Evolutionary conservation across 2,888 invertebrate species (phyloP).

Genomic region (Tineola bisselliella): DNA sequence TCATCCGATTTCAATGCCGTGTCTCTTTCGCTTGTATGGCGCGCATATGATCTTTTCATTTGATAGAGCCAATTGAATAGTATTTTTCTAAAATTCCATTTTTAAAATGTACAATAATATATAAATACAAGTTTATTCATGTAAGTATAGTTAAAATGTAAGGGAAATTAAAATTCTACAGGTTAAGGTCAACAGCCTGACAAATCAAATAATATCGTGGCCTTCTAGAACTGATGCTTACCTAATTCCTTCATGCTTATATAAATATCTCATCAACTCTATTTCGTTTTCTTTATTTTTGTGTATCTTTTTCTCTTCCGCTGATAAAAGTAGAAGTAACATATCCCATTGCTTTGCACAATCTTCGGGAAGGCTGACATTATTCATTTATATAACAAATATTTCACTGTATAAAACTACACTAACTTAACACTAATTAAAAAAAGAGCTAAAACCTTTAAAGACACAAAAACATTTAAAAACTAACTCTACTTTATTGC

Average conservation of each 20-base stretch:
- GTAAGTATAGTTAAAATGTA: too few species aligned
- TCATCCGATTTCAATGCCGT: slow-evolving; percentile 46
- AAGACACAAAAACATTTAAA: not conserved
- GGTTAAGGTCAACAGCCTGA: not conserved
- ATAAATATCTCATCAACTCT: slow-evolving; percentile 51
- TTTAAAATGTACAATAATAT: not conserved
- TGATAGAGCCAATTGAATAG: slow-evolving; percentile 45
- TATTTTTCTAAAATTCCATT: slow-evolving; percentile 22
- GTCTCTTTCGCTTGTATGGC: slow-evolving; percentile 31
- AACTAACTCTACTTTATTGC: not conserved
- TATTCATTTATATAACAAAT: slow-evolving; percentile 26
- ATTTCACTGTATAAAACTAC: not conserved
- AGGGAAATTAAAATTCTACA: not conserved
- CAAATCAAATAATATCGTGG: not conserved
- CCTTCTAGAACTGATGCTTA: slow-evolving; percentile 23
- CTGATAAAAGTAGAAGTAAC: slow-evolving; percentile 43
- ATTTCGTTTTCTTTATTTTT: slow-evolving; percentile 43
- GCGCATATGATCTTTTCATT: slow-evolving; percentile 40
- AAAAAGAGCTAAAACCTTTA: not conserved
- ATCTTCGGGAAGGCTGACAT: slow-evolving; percentile 39
- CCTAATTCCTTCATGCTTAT: slow-evolving; percentile 47
- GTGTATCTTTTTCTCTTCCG: slow-evolving; percentile 56
- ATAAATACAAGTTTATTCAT: too few species aligned
- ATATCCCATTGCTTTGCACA: slow-evolving; percentile 56
- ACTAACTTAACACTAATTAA: not conserved